Base-by-base conservation (phyloP, 2,888 invertebrate genomes). In the Caenorhabditis sp. region DNA sequence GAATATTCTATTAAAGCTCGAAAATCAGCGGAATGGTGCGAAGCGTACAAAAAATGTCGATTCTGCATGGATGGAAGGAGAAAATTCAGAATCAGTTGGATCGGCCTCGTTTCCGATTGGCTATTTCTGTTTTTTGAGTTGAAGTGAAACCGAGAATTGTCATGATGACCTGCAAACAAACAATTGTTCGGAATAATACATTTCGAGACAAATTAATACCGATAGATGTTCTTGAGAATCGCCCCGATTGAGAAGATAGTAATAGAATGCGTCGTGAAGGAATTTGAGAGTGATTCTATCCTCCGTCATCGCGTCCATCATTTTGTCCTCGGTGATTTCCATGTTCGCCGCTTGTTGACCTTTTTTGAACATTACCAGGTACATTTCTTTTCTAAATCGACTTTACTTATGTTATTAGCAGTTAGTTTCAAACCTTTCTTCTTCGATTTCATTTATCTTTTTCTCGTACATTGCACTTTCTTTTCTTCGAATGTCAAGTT, bases 281-380 rank as follows among this genome's bases (percentile, higher is more conserved):
- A 95, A 95, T 90, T 95, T 94, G 88, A 95, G 91, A 20, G 95
- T 95, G 82, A 95, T 93, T 90, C 95, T 94, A n/a, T 95, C 94
- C 91, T 95, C 95, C 68, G 88, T 86, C 58, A 74, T 59, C 0
- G 70, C 52, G 50, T 73, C 66, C 13, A 78, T 59, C 35, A 74
- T 58, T 53, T 59, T 74, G 32, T 70, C 83, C 53, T 86, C 85
- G 13, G 63, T 70, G 13, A 85, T 45, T 17, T 85, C 87, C 50
- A 84, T 78, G 20, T 72, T 66, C 1, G 87, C 89, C 6, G 89
- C 85, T 66, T 89, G 86, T 66, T 89, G 89, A 1, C 88, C 89
- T 77, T 89, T 89, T 55, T 87, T 83, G 84, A 89, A 89, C 88
- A 89, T 88, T 7, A 87, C 80, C 43, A 88, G 58, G 59, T 89